Conservation (phyloP, 1,140 invertebrate species). For the Helicoverpa armigera region DNA sequence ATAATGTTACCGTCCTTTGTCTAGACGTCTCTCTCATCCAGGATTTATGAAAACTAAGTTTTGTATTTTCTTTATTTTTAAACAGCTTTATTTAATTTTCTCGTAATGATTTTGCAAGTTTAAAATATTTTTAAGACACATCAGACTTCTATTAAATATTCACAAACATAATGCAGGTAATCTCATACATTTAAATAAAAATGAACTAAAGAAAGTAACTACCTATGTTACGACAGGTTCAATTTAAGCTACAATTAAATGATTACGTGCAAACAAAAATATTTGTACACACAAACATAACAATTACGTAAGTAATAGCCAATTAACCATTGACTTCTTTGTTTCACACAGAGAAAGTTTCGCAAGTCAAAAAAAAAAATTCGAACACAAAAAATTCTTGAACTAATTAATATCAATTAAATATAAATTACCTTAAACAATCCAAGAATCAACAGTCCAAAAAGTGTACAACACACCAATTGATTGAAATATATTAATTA, state of each 20-base stretch:
- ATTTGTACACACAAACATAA: constrained; percentile 20
- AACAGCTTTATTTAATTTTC: neutral
- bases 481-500: constrained; percentile 57
- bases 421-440: constrained; percentile 67
- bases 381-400: constrained; percentile 13
- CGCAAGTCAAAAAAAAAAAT: neutral
- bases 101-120: neutral
- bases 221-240: constrained; percentile 19
- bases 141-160: constrained; percentile 11
- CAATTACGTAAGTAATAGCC: constrained; percentile 40
- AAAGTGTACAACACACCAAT: constrained; percentile 66
- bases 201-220: constrained; percentile 29
- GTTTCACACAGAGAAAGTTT: constrained; percentile 28
- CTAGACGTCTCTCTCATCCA: constrained; percentile 8
- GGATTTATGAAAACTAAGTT: constrained; percentile 4
- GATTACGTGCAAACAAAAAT: constrained; percentile 31
- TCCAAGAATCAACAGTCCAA: constrained; percentile 67
- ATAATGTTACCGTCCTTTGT: constrained; percentile 40
- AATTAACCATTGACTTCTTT: constrained; percentile 41
- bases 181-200: constrained; percentile 40
- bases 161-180: constrained; percentile 1
- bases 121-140: neutral
- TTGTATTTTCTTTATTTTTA: neutral
- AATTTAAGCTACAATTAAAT: constrained; percentile 28
- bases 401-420: constrained; percentile 41